phyloP scores from a whole-genome alignment of 2,113 vertebrate genomes.

The Oophaga pumilio region DNA sequence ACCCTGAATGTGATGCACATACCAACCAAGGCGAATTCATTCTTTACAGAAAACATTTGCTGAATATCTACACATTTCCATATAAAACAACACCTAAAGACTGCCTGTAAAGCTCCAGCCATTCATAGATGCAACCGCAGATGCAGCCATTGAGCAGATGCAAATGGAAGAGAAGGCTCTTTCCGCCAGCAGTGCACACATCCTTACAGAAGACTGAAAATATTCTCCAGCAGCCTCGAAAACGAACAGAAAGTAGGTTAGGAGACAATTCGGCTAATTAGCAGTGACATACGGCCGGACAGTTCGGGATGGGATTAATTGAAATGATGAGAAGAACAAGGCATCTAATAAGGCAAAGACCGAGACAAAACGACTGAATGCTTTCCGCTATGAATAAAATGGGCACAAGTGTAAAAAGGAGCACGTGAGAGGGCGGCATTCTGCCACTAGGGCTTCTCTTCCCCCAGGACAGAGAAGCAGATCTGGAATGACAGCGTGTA shows the following conservation, averaged over 20 bases:
- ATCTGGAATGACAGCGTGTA: background rate
- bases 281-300: constrained; percentile 25
- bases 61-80: background rate
- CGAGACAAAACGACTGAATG: background rate
- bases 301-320: constrained; percentile 16
- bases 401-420: background rate
- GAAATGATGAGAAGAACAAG: constrained; percentile 7
- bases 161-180: background rate
- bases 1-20: background rate
- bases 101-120: too few relatives aligned
- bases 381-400: background rate
- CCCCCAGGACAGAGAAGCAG: background rate
- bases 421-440: background rate
- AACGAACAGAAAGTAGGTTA: constrained; percentile 41
- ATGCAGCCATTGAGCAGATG: background rate
- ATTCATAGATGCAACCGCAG: background rate
- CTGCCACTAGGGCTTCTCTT: background rate
- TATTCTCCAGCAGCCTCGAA: constrained; percentile 1
- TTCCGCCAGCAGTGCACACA: background rate
- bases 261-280: constrained; percentile 36
- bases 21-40: background rate
- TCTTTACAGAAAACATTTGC: background rate
- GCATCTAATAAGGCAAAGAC: constrained; percentile 12
- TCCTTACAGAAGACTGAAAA: constrained; percentile 19
- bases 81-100: background rate